Conservation (phyloP, 35 echinoderm and acorn worm genomes). For the Chiridota heheva region DNA sequence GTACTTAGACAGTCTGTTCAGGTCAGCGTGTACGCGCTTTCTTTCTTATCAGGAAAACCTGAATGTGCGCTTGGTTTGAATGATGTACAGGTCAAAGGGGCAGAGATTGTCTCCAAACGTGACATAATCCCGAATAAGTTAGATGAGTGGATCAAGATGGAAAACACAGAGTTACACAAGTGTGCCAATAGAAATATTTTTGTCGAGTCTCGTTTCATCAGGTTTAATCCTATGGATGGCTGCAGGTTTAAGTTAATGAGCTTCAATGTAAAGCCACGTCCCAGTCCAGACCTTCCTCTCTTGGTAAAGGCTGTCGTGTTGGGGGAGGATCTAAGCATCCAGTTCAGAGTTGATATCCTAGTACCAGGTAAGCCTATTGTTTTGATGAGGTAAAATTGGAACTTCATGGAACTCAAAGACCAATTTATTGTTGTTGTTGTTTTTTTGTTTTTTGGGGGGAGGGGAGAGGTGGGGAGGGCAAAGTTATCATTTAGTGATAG, state of each 20-base stretch:
- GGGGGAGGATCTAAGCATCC: constrained; percentile 79
- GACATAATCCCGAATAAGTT: constrained; percentile 93
- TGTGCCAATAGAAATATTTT: constrained; percentile 91
- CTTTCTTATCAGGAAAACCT: constrained; percentile 86
- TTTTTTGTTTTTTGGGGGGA: too few relatives aligned
- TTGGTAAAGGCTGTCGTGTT: constrained; percentile 67
- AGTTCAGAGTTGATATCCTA: constrained; percentile 82
- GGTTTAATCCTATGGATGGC: constrained; percentile 82
- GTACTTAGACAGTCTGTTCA: constrained; percentile 63
- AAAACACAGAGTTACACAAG: constrained; percentile 78
- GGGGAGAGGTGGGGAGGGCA: too few relatives aligned
- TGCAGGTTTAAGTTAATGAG: constrained; percentile 83
- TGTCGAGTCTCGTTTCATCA: constrained; percentile 65
- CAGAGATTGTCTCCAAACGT: constrained; percentile 68
- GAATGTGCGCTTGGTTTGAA: constrained; percentile 94
- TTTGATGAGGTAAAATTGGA: too few relatives aligned
- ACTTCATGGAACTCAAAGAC: too few relatives aligned
- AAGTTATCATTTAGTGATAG: too few relatives aligned
- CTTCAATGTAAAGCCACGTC: constrained; percentile 61
- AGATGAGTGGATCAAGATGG: constrained; percentile 81
- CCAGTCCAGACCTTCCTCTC: constrained; percentile 66
- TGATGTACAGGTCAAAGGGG: constrained; percentile 74
- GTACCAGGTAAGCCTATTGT: constrained; percentile 64
- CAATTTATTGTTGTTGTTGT: too few relatives aligned
- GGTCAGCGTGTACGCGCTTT: constrained; percentile 59